Conservation (phyloP, 2,888 invertebrate genomes). For the Xanthia icteritia region DNA sequence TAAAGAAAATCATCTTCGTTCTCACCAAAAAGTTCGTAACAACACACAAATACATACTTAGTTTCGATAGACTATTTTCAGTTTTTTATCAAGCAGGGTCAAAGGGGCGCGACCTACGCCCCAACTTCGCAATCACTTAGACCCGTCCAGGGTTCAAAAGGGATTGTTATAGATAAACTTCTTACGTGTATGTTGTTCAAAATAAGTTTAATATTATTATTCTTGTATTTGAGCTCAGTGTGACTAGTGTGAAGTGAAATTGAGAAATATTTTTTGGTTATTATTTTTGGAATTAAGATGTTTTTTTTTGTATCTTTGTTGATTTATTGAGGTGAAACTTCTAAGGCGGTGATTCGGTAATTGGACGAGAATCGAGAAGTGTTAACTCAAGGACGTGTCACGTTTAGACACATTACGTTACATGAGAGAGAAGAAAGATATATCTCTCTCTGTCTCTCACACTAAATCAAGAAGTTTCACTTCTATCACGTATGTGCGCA, state of each 20-base stretch:
- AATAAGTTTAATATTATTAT: slow-evolving; percentile 49
- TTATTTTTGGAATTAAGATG: neutral
- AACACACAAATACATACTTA: slow-evolving; percentile 38
- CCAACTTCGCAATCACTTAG: slow-evolving; percentile 72
- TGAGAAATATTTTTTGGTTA: slow-evolving; percentile 14
- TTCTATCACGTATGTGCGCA: too few relatives aligned
- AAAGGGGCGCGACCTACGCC: slow-evolving; percentile 54
- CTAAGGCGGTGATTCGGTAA: too few relatives aligned
- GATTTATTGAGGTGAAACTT: too few relatives aligned
- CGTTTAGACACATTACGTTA: too few relatives aligned
- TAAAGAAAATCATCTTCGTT: slow-evolving; percentile 25
- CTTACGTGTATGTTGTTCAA: slow-evolving; percentile 43
- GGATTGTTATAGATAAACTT: slow-evolving; percentile 67
- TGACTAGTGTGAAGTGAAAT: slow-evolving; percentile 22
- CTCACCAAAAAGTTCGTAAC: slow-evolving; percentile 25
- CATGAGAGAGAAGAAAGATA: too few relatives aligned
- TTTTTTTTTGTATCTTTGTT: neutral
- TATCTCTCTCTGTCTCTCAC: too few relatives aligned
- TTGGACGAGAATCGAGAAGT: too few relatives aligned
- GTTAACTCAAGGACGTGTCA: too few relatives aligned
- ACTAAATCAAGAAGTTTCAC: too few relatives aligned
- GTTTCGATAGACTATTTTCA: slow-evolving; percentile 43
- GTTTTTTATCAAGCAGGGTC: slow-evolving; percentile 60
- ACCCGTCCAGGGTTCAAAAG: slow-evolving; percentile 64
- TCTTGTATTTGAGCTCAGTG: slow-evolving; percentile 2